These are phyloP conservation scores for Macrobrachium nipponense DNA, from an alignment of 1,140 invertebrate genomes.

Conservation along the genomic window DNA sequence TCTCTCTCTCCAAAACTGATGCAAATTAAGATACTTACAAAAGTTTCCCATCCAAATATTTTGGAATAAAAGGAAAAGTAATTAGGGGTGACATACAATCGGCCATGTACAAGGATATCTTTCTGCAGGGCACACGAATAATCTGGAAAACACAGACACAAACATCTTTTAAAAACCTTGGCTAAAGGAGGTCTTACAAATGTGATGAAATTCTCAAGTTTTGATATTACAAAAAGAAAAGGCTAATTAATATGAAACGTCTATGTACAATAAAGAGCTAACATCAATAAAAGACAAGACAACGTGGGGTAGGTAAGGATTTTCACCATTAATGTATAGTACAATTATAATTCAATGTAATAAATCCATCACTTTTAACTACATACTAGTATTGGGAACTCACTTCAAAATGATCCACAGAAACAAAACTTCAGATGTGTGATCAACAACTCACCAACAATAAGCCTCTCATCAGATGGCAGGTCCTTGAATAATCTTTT, in stretches of 20 bases:
- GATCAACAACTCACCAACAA: conserved; percentile 81
- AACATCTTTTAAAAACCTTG: neutral
- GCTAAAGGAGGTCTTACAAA: neutral
- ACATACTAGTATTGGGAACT: neutral
- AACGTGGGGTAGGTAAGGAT: no score
- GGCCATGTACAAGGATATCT: conserved; percentile 92
- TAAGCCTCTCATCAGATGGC: conserved; percentile 88
- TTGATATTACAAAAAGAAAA: no score
- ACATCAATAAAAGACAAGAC: no score
- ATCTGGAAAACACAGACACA: conserved; percentile 74
- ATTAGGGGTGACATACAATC: conserved; percentile 92
- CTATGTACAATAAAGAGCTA: no score
- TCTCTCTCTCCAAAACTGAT: neutral
- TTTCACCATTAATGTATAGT: no score
- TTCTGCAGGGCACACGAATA: conserved; percentile 96
- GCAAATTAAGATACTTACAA: conserved; percentile 68
- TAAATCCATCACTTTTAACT: neutral
- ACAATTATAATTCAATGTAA: no score
- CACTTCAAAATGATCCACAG: neutral
- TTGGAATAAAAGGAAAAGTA: conserved; percentile 96
- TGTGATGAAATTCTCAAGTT: neutral
- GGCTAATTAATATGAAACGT: no score
- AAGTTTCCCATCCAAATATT: conserved; percentile 94
- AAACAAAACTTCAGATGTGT: neutral
- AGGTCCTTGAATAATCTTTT: conserved; percentile 92